Evolutionary conservation across 2,113 vertebrate genomes (phyloP).

Genomic region (Vulpes vulpes): DNA sequence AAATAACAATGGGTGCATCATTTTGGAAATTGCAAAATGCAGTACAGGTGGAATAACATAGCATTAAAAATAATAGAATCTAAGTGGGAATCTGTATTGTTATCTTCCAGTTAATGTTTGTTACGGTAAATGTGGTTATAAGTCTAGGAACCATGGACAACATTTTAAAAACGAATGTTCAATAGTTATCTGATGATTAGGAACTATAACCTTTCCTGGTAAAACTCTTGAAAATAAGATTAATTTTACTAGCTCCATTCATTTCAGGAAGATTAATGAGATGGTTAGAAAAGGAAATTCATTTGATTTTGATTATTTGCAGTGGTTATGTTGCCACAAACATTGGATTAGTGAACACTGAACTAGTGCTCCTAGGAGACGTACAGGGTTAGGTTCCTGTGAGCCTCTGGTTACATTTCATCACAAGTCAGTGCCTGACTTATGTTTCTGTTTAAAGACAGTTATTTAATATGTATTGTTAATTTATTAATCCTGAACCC

Average conservation of each 20-base stretch:
- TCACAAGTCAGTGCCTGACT: not conserved
- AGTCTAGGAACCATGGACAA: not conserved
- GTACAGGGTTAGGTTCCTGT: not conserved
- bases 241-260: not conserved
- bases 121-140: not conserved
- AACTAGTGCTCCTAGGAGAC: not conserved
- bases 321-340: not conserved
- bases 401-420: not conserved
- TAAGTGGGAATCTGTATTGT: not conserved
- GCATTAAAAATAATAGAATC: not conserved
- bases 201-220: conserved; percentile 12
- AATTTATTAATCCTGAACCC: not conserved
- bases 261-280: conserved; percentile 33
- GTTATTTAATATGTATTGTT: not conserved
- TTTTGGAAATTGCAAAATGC: conserved; percentile 38
- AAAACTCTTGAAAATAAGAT: conserved; percentile 38
- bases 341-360: not conserved
- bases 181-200: not conserved
- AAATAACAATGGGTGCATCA: conserved; percentile 3
- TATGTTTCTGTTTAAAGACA: conserved; percentile 22
- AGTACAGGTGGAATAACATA: not conserved
- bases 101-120: not conserved
- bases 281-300: not conserved
- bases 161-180: not conserved
- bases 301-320: not conserved